Evolutionary conservation across 2,797 vertebrate genomes (phyloP).

Genomic region (Anguilla anguilla): DNA sequence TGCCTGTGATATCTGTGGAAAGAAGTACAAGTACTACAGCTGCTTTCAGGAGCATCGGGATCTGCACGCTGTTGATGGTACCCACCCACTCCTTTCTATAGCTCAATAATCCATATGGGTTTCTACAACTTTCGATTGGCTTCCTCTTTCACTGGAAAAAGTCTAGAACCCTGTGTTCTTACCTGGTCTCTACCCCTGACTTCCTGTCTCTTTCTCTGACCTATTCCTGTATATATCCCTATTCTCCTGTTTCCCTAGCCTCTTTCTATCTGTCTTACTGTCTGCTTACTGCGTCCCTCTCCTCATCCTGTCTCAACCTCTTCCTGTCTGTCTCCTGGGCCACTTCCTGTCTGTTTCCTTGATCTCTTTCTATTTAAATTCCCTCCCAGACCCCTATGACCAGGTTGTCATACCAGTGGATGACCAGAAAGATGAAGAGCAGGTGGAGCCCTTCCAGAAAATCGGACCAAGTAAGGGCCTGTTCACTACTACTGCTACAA

Average conservation of each 20-base stretch:
- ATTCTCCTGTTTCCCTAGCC: neutral
- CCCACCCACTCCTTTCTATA: neutral
- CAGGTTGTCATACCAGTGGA: conserved; percentile 88
- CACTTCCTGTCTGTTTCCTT: neutral
- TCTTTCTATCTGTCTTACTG: neutral
- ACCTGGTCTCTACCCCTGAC: neutral
- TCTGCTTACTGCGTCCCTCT: neutral
- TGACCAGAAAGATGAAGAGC: conserved; percentile 93
- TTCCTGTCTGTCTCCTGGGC: neutral
- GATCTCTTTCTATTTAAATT: neutral
- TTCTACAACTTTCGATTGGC: neutral
- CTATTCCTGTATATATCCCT: neutral
- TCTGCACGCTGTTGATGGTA: conserved; percentile 80
- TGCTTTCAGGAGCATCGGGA: conserved; percentile 83
- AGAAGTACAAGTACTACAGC: conserved; percentile 84
- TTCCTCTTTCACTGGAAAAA: neutral
- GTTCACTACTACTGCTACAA: conserved; percentile 19
- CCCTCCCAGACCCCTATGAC: conserved; percentile 89
- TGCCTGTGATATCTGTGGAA: conserved; percentile 81
- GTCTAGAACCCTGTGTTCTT: neutral
- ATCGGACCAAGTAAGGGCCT: conserved; percentile 94
- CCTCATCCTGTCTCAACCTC: neutral
- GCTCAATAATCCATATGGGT: neutral
- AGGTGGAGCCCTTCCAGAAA: conserved; percentile 91
- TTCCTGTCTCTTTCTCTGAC: neutral